phyloP scores from a whole-genome alignment of 1,140 invertebrate genomes.

The Listronotus bonariensis region DNA sequence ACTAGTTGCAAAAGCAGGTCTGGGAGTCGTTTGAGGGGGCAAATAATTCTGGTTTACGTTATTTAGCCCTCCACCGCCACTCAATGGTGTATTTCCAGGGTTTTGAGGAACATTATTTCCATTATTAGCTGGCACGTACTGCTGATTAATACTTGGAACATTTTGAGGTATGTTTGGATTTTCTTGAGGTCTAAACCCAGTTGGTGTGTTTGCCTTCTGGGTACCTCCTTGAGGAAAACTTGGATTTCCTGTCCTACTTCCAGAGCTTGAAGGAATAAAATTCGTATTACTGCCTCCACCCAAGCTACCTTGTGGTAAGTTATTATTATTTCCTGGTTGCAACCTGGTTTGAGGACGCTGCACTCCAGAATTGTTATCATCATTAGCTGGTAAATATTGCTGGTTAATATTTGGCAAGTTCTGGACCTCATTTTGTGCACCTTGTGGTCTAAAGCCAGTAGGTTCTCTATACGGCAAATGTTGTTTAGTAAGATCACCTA shows the following conservation, averaged over 20 bases:
- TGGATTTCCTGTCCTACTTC: no score
- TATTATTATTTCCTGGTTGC: background rate
- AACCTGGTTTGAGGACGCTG: no score
- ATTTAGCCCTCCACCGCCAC: background rate
- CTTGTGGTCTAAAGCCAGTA: slow-evolving; percentile 17
- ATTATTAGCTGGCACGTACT: background rate
- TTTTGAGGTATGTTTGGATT: background rate
- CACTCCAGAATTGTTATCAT: background rate
- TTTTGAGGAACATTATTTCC: background rate
- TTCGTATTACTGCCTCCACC: no score
- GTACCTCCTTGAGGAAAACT: no score
- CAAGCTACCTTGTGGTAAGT: background rate
- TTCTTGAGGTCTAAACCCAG: background rate
- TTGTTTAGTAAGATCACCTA: slow-evolving; percentile 15
- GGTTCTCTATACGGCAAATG: slow-evolving; percentile 17
- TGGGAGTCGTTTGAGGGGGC: slow-evolving; percentile 14
- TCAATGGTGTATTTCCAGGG: background rate
- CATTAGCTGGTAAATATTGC: slow-evolving; percentile 12
- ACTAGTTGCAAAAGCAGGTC: background rate
- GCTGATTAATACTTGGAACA: background rate
- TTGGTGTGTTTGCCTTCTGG: background rate
- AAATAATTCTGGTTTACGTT: slow-evolving; percentile 1
- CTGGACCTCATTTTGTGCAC: background rate
- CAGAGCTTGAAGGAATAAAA: no score
- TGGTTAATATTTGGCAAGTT: slow-evolving; percentile 1